A percentile compares a stretch with the other conserved stretches of the same genome.
Conservation (phyloP, 1,140 invertebrate genomes). For the Drosophila punjabiensis region DNA sequence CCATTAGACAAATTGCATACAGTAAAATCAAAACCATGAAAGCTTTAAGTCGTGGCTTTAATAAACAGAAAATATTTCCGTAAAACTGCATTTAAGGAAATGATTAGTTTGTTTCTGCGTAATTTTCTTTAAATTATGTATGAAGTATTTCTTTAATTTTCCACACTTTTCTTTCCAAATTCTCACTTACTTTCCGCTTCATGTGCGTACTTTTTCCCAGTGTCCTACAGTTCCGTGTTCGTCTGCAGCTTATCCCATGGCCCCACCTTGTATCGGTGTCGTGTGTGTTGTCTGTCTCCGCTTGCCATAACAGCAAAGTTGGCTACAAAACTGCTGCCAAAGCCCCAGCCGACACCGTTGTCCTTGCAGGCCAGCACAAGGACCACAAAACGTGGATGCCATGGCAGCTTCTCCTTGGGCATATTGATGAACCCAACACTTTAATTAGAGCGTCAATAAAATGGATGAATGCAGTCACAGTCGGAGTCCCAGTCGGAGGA, state of each 20-base stretch:
- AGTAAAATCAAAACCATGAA: not conserved
- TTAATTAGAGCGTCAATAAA: constrained; percentile 80
- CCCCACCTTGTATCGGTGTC: constrained; percentile 56
- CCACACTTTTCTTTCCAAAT: rapidly evolving
- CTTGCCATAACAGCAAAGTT: constrained; percentile 57
- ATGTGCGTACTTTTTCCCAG: not conserved
- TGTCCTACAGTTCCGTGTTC: constrained; percentile 27
- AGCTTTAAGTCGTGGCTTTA: no score
- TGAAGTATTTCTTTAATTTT: no score
- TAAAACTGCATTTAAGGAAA: no score
- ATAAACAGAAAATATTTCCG: not conserved
- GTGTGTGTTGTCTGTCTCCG: constrained; percentile 50
- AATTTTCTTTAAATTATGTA: no score
- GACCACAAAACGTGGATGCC: constrained; percentile 13
- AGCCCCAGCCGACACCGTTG: constrained; percentile 25
- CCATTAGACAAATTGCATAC: not conserved
- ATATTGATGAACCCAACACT: constrained; percentile 56
- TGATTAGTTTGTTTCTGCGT: no score
- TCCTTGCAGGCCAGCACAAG: constrained; percentile 27
- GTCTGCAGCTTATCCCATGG: constrained; percentile 32
- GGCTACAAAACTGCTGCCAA: constrained; percentile 58
- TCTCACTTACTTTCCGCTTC: no score
- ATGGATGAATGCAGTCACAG: constrained; percentile 54
- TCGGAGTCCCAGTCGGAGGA: not conserved
- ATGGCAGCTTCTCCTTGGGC: constrained; percentile 58